Base-by-base conservation (phyloP, 2,888 invertebrate species). In the Sphaerophoria rueppellii region DNA sequence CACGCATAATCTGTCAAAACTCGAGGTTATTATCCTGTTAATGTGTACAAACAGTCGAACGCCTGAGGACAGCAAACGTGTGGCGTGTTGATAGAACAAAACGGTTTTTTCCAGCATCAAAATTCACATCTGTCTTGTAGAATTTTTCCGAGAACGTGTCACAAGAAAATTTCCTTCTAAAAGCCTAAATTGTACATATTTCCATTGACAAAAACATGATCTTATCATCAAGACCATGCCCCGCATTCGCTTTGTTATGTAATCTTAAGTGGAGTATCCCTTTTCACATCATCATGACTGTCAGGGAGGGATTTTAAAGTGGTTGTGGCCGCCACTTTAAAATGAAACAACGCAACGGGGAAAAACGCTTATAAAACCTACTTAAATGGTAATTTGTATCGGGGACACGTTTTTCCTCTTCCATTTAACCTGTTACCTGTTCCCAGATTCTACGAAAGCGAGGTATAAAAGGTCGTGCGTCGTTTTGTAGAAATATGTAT, bases 371-470 rank as follows among this genome's bases (percentile, higher is more conserved):
- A 80, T 67, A 60, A 83, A 71, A 83, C 80, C 80, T 67, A 24
- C 71, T 67, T 69, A 71, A 83, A 83, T 72, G 75, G 75, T 75
- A 80, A 83, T 83, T 83, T 80, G 80, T 80, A 83, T 80, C 83
- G 67, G 75, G 75, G 71, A 63, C 83, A 83, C 83, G 83, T 83
- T 67, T 75, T 67, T 67, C 55, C 48, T 54, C 76, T 14, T 55
- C 50, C 54, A 40, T 12, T 9, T 11, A 35, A 43, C 58, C 61
- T 54, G 52, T 54, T 16, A 57, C 43, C 52, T 43, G 40, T 24
- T 43, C 43, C 60, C 43, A 24, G 40, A 5, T 9, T 40, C 12
- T 60, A 5, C 11, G 12, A 3, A 58, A 37, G 11, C 40, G 11
- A 6, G n/a, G 43, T 9, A 43, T 58, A 40, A 54, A 12, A 14